phyloP scores from a whole-genome alignment of 2,888 invertebrate genomes.

The Brachylomia viminalis region DNA sequence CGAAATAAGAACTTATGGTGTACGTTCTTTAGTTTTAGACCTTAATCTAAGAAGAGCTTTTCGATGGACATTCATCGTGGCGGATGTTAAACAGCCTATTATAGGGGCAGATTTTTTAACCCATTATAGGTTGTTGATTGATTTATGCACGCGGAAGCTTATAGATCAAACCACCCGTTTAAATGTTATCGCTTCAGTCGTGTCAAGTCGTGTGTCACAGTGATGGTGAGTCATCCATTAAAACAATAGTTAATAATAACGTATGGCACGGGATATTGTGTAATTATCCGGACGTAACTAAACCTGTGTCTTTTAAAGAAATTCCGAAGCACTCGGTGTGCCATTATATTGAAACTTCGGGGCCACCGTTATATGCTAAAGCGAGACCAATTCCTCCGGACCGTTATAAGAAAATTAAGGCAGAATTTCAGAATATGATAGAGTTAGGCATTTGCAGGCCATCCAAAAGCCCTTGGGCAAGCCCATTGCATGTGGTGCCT shows the following conservation, averaged over 20 bases:
- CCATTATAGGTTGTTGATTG: constrained; percentile 1
- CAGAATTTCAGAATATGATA: background rate
- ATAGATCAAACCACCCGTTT: background rate
- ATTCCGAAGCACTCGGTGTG: background rate
- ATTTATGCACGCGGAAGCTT: background rate
- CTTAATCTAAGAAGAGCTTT: constrained; percentile 7
- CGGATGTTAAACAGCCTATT: background rate
- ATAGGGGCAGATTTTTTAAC: background rate
- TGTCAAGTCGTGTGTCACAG: too few relatives aligned
- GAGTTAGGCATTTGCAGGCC: too few relatives aligned
- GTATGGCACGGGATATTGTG: background rate
- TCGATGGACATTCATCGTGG: background rate
- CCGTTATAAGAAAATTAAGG: background rate
- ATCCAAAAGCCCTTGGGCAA: too few relatives aligned
- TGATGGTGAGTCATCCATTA: background rate
- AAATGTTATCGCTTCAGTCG: background rate
- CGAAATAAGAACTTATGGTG: background rate
- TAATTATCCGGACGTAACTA: background rate
- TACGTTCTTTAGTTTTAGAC: constrained; percentile 7
- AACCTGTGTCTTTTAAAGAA: background rate
- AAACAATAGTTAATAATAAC: background rate
- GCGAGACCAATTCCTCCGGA: background rate
- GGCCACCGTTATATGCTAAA: background rate
- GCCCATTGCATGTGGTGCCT: too few relatives aligned
- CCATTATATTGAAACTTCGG: background rate